phyloP scores from a whole-genome alignment of 2,888 invertebrate species.

The Phlogophora meticulosa region DNA sequence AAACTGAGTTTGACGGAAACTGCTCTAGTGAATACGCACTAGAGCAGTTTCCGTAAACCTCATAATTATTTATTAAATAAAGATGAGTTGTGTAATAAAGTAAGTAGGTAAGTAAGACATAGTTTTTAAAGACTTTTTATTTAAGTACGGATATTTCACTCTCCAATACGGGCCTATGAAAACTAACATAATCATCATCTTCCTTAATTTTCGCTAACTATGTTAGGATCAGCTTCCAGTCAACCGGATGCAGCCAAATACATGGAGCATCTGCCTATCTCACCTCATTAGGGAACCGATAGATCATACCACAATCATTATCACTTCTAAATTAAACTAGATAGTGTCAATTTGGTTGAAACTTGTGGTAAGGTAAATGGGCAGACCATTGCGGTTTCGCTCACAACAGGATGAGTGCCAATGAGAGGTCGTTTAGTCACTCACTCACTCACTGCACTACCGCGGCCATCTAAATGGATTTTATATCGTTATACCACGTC shows the following conservation, averaged over 20 bases:
- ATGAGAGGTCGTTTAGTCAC: conserved; percentile 31
- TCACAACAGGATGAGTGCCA: conserved; percentile 32
- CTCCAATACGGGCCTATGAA: background rate
- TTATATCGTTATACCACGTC: conserved; percentile 28
- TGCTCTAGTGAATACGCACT: background rate
- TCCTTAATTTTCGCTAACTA: too few species aligned
- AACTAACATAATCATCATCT: too few species aligned
- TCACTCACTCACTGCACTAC: conserved; percentile 8
- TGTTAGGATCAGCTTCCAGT: too few species aligned
- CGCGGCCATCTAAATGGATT: conserved; percentile 27
- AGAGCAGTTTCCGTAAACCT: too few species aligned
- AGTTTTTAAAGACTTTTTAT: too few species aligned
- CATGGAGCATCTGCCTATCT: too few species aligned
- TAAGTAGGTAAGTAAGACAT: too few species aligned
- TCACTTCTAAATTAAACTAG: conserved; percentile 22
- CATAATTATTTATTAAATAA: too few species aligned
- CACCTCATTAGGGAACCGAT: background rate
- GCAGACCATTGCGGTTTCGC: conserved; percentile 34
- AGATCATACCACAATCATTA: conserved; percentile 6
- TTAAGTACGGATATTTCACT: too few species aligned
- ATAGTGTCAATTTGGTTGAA: conserved; percentile 28
- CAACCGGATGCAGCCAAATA: too few species aligned
- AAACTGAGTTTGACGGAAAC: background rate
- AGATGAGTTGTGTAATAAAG: too few species aligned
- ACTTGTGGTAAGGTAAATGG: conserved; percentile 28